Percentiles rank a stretch among this genome's conserved stretches.
Conservation (phyloP, 2,113 vertebrate genomes). For the Pica pica region DNA sequence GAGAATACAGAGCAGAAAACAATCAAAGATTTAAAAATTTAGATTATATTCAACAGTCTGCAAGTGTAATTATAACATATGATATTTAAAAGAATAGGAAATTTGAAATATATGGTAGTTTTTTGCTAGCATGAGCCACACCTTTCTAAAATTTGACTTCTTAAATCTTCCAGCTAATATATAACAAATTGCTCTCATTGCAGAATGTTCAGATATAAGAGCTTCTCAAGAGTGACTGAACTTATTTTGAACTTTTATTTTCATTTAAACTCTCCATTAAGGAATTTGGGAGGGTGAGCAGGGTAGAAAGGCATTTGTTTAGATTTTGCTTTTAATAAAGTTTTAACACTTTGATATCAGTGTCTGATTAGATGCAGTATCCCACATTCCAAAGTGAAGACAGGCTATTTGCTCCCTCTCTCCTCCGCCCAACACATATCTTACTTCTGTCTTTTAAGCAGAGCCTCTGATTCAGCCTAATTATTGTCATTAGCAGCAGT, state of each 20-base stretch:
- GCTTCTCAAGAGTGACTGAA: slow-evolving; percentile 66
- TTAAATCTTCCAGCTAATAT: slow-evolving; percentile 57
- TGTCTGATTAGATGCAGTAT: slow-evolving; percentile 9
- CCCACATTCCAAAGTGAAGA: neutral
- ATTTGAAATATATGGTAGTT: neutral
- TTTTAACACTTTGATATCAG: slow-evolving; percentile 60
- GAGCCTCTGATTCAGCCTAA: neutral
- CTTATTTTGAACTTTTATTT: slow-evolving; percentile 76
- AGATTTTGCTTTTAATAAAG: slow-evolving; percentile 63
- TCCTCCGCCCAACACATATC: neutral
- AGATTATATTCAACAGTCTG: neutral
- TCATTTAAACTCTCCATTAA: slow-evolving; percentile 65
- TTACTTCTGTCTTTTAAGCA: neutral
- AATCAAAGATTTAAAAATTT: neutral
- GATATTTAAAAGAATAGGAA: neutral
- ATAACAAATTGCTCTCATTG: slow-evolving; percentile 25
- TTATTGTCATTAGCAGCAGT: slow-evolving; percentile 8
- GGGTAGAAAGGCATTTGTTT: slow-evolving; percentile 58
- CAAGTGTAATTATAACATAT: neutral
- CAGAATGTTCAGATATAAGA: slow-evolving; percentile 33
- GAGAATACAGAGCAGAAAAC: neutral
- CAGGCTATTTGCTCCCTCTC: neutral
- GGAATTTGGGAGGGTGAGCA: slow-evolving; percentile 66
- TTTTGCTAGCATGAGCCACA: neutral
- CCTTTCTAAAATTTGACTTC: slow-evolving; percentile 26